Evolutionary conservation across 2,113 vertebrate genomes (phyloP).

Genomic region (Chaetodon auriga): DNA sequence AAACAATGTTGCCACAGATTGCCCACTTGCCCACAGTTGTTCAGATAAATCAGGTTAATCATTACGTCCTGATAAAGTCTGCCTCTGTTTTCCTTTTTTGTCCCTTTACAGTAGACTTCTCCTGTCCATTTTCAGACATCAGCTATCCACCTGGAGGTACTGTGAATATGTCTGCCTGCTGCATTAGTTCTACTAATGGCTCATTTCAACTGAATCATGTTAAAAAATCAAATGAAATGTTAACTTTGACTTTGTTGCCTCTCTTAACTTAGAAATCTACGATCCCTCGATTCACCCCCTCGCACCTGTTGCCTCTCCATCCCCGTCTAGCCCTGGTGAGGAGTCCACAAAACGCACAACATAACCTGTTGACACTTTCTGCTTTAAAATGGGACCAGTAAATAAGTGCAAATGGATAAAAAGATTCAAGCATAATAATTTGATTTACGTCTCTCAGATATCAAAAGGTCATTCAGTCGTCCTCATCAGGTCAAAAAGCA

Average conservation of each 20-base stretch:
- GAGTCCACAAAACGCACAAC: not conserved
- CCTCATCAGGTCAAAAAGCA: conserved; percentile 90
- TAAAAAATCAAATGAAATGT: not conserved
- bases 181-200: not conserved
- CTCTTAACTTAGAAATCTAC: conserved; percentile 72
- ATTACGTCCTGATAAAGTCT: not conserved
- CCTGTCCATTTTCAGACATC: conserved; percentile 79
- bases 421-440: not conserved
- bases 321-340: conserved; percentile 79
- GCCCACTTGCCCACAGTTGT: not conserved
- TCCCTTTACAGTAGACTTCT: conserved; percentile 70
- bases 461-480: conserved; percentile 87
- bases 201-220: not conserved
- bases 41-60: not conserved
- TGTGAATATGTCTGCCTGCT: not conserved
- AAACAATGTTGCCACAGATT: no score
- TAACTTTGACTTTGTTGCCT: not conserved
- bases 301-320: conserved; percentile 67
- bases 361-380: not conserved
- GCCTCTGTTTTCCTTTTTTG: not conserved
- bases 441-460: conserved; percentile 73
- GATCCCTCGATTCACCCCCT: conserved; percentile 64
- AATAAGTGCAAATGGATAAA: not conserved
- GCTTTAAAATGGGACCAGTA: accelerated
- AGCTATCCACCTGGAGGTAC: conserved; percentile 79